phyloP scores from a whole-genome alignment of 2,888 invertebrate species.

The Plagodis pulveraria region DNA sequence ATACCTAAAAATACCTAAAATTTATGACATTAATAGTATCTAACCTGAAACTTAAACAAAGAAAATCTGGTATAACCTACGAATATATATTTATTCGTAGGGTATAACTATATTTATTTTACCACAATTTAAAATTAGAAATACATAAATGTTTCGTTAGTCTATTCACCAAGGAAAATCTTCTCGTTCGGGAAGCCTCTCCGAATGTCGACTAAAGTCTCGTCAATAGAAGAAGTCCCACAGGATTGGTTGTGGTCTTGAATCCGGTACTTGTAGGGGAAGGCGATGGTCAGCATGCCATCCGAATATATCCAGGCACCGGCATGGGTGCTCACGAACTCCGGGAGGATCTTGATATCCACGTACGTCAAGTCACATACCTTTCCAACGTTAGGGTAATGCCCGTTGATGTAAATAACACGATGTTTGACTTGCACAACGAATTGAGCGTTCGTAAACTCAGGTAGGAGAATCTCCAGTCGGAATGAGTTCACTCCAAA shows the following conservation, averaged over 20 bases:
- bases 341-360: constrained; percentile 27
- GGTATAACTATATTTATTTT: too few relatives aligned
- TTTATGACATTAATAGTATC: too few relatives aligned
- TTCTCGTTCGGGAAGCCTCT: constrained; percentile 21
- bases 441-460: constrained; percentile 16
- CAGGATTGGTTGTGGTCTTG: constrained; percentile 9
- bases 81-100: too few relatives aligned
- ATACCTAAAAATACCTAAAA: too few relatives aligned
- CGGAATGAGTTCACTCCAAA: constrained; percentile 22
- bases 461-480: constrained; percentile 13
- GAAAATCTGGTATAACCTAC: too few relatives aligned
- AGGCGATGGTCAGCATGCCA: constrained; percentile 20
- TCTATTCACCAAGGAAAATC: constrained; percentile 6
- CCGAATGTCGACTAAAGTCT: constrained; percentile 15
- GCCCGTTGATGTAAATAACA: constrained; percentile 23
- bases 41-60: too few relatives aligned
- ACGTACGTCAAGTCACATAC: constrained; percentile 28
- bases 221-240: constrained; percentile 18
- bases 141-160: too few relatives aligned
- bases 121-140: too few relatives aligned
- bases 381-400: constrained; percentile 17
- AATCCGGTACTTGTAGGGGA: constrained; percentile 21
- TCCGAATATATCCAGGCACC: constrained; percentile 19
- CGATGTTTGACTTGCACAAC: constrained; percentile 26
- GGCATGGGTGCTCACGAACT: constrained; percentile 25